phyloP scores from a whole-genome alignment of 2,797 vertebrate genomes.

The Decapterus maruadsi region DNA sequence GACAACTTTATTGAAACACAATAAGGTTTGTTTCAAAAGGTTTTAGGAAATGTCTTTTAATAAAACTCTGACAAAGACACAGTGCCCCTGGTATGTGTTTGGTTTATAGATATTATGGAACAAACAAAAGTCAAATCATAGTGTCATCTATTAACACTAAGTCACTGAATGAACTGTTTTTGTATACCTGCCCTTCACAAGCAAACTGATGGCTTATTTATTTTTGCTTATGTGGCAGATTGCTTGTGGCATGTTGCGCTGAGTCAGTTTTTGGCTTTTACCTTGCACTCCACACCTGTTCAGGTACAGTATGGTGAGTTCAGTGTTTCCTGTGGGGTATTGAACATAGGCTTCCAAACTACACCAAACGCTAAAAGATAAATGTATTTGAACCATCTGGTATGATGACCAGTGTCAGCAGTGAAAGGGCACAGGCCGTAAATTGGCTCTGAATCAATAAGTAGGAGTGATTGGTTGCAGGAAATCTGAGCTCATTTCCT shows the following conservation, averaged over 20 bases:
- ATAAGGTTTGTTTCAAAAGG: neutral
- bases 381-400: constrained; percentile 43
- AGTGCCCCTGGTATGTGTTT: neutral
- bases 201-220: constrained; percentile 5
- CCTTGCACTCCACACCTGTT: constrained; percentile 49
- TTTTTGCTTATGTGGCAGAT: constrained; percentile 34
- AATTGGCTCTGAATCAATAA: constrained; percentile 67
- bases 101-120: neutral
- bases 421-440: constrained; percentile 48
- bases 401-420: constrained; percentile 59
- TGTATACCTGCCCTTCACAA: neutral
- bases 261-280: constrained; percentile 42
- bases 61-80: neutral
- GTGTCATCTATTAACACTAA: neutral
- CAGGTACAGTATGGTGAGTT: constrained; percentile 41
- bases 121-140: constrained; percentile 4
- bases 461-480: constrained; percentile 63
- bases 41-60: constrained; percentile 14
- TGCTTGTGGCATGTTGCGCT: constrained; percentile 22
- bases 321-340: constrained; percentile 5
- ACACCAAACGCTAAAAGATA: constrained; percentile 18
- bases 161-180: neutral
- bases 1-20: neutral
- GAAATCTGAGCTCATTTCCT: constrained; percentile 73
- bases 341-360: constrained; percentile 3